Conservation (phyloP, 2,113 vertebrate genomes). For the Neofelis nebulosa region DNA sequence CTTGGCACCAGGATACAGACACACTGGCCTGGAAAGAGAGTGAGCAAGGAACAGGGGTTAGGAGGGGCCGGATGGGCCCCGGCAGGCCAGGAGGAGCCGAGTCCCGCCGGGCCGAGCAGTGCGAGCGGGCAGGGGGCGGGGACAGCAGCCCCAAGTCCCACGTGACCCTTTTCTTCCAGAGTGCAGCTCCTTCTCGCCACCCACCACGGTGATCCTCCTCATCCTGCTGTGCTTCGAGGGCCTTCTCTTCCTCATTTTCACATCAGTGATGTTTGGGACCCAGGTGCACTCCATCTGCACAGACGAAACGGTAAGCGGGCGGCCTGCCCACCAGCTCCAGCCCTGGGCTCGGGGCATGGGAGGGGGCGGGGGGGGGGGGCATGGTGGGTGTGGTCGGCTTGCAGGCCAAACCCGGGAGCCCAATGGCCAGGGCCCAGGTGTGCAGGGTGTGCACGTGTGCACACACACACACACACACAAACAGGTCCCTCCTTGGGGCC, state of each 20-base stretch:
- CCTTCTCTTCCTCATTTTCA: slow-evolving; percentile 98
- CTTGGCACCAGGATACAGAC: not conserved
- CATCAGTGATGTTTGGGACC: slow-evolving; percentile 98
- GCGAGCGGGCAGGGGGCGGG: not conserved
- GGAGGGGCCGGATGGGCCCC: not conserved
- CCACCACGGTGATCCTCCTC: slow-evolving; percentile 96
- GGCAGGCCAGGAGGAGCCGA: not conserved
- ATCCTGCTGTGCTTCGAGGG: slow-evolving; percentile 97
- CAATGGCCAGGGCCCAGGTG: not conserved
- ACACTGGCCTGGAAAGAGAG: not conserved
- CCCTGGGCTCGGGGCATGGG: no score
- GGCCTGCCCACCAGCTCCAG: not conserved
- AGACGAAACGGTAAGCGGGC: slow-evolving; percentile 95
- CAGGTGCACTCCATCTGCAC: slow-evolving; percentile 98
- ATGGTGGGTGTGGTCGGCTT: not conserved
- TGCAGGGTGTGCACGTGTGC: no score
- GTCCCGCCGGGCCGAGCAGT: not conserved
- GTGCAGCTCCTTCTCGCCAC: slow-evolving; percentile 97
- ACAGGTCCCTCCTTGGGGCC: not conserved
- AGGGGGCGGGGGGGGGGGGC: not conserved
- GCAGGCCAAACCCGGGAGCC: not conserved
- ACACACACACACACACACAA: no score
- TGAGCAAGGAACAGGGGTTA: not conserved
- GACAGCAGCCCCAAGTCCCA: not conserved
- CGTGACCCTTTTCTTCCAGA: slow-evolving; percentile 82